These are phyloP conservation scores for Sebastes cheni DNA, from an alignment of 2,797 vertebrate genomes.

Conservation along the genomic window DNA sequence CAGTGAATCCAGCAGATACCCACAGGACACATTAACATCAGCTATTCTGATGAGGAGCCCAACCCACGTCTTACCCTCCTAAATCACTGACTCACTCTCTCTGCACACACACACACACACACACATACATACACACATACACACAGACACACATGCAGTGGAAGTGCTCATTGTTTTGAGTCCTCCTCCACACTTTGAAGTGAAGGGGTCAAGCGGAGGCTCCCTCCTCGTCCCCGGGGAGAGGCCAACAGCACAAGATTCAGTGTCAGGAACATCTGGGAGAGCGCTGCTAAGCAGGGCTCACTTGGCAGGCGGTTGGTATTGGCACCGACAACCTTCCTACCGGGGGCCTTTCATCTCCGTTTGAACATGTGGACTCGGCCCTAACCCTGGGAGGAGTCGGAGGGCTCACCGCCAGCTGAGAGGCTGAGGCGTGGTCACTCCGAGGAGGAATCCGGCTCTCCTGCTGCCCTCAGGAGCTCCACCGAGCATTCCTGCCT, in stretches of 20 bases:
- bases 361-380: slow-evolving; percentile 73
- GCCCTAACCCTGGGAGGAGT: slow-evolving; percentile 69
- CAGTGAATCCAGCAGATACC: slow-evolving; percentile 6
- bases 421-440: slow-evolving; percentile 62
- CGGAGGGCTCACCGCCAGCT: slow-evolving; percentile 50
- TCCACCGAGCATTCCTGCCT: slow-evolving; percentile 52
- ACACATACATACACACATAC: neutral
- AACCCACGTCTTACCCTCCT: slow-evolving; percentile 34
- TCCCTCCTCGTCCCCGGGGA: slow-evolving; percentile 41
- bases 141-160: neutral
- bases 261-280: slow-evolving; percentile 69
- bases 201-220: slow-evolving; percentile 62
- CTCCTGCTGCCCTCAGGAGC: slow-evolving; percentile 59
- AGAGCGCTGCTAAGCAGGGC: slow-evolving; percentile 38
- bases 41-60: slow-evolving; percentile 31
- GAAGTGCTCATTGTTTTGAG: slow-evolving; percentile 66
- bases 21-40: slow-evolving; percentile 36
- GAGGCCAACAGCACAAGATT: slow-evolving; percentile 36
- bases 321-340: slow-evolving; percentile 66
- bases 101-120: neutral
- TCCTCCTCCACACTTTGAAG: slow-evolving; percentile 73
- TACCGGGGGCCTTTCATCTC: slow-evolving; percentile 77
- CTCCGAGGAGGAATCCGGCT: slow-evolving; percentile 54
- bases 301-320: slow-evolving; percentile 70
- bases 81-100: slow-evolving; percentile 26